Evolutionary conservation across 2,888 invertebrate species (phyloP), one percentile per base, ranked within the genome.

Genomic region (Nomada goodeniana): DNA sequence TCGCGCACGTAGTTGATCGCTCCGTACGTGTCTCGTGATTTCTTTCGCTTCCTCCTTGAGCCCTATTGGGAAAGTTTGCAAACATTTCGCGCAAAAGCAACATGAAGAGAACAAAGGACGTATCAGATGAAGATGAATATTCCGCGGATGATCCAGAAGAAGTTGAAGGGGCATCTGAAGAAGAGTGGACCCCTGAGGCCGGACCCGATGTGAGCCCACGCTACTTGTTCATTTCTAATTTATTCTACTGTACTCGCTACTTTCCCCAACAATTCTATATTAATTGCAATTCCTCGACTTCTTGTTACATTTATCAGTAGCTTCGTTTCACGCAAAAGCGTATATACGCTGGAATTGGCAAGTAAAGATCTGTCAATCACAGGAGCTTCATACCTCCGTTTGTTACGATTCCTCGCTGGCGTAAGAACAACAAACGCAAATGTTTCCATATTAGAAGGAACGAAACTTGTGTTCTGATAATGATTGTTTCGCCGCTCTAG

Each of bases 61-160:
- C 80, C 86, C 85, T 83, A 76, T 83, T 76, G 77, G 86, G 81
- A 83, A 76, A 88, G 85, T 72, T 85, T 86, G 87, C 91, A 88
- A 93, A 90, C 89, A 93, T 93, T 93, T 91, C 93, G 90, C 93
- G 92, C 72, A 93, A 91, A 90, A 88, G 88, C 86, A 91, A 86
- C 84, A 93, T 92, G 92, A 93, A 92, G 90, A 93, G 92, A 86
- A 93, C 92, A 74, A 93, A 93, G 91, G 93, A 93, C 86, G 91
- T 92, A 75, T 92, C 92, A 72, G 93, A 93, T 90, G 93, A 93
- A 87, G 93, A 94, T 87, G 93, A 93, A 73, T 93, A 91, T 84
- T 93, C 93, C 60, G 93, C 92, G 36, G 94, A 94, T 86, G 94
- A 94, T 88, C 94, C 94, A 0, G 94, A 94, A 77, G 94, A 94